Evolutionary conservation across 2,888 invertebrate genomes (phyloP).

Genomic region (Athalia circularis): DNA sequence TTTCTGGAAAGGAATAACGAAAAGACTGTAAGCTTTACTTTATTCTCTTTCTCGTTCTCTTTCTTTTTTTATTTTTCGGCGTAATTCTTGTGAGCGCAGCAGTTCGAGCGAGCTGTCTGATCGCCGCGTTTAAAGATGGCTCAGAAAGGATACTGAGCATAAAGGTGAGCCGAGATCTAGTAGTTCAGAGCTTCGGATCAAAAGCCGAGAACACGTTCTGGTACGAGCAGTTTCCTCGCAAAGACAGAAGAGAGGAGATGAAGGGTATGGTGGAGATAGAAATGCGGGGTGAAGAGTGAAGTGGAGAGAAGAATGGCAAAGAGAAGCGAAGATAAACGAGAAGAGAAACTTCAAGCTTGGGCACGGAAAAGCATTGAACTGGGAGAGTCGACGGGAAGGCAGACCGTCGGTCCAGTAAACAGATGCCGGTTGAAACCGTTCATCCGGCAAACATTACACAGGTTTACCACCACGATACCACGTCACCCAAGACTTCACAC

Average conservation of each 20-base stretch:
- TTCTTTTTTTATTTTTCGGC: neutral
- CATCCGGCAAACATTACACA: slow-evolving; percentile 67
- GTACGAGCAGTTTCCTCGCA: slow-evolving; percentile 41
- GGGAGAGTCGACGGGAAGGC: slow-evolving; percentile 52
- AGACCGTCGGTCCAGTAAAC: slow-evolving; percentile 65
- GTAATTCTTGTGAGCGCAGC: slow-evolving; percentile 28
- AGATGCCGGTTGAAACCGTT: slow-evolving; percentile 65
- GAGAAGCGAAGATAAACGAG: slow-evolving; percentile 41
- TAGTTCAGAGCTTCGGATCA: slow-evolving; percentile 41
- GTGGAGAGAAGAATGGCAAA: slow-evolving; percentile 6
- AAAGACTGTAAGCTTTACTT: slow-evolving; percentile 14
- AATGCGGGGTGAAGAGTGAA: slow-evolving; percentile 17
- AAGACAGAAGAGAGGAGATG: slow-evolving; percentile 32
- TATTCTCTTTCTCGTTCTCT: no score
- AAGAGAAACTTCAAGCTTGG: slow-evolving; percentile 27
- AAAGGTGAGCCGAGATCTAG: slow-evolving; percentile 24
- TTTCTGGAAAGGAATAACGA: neutral
- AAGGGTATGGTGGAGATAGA: slow-evolving; percentile 1
- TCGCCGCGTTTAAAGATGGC: slow-evolving; percentile 31
- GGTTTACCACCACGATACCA: slow-evolving; percentile 60
- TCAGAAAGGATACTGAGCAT: slow-evolving; percentile 25
- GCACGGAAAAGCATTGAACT: slow-evolving; percentile 44
- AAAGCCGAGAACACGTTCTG: slow-evolving; percentile 37
- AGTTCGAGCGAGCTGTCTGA: slow-evolving; percentile 32
- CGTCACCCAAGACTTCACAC: slow-evolving; percentile 58